These are phyloP conservation scores for Heteronetta atricapilla DNA, from an alignment of 2,113 vertebrate genomes.

Conservation along the genomic window DNA sequence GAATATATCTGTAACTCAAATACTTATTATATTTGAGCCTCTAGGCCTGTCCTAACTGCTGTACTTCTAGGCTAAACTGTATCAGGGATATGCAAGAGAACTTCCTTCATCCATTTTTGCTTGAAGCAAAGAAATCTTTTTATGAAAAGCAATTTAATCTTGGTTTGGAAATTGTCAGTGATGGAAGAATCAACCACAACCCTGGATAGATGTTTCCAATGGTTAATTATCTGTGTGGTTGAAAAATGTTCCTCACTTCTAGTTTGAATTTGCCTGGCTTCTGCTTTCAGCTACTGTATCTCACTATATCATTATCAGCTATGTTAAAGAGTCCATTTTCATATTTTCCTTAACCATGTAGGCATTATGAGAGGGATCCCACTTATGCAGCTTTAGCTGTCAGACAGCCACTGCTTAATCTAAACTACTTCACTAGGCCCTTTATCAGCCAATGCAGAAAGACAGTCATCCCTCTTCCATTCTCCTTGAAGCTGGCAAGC, in stretches of 20 bases:
- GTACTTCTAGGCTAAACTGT: background rate
- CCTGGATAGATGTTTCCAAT: background rate
- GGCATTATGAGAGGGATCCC: background rate
- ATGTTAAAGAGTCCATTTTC: background rate
- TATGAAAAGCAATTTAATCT: background rate
- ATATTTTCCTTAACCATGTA: background rate
- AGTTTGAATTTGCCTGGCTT: background rate
- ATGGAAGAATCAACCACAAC: slow-evolving; percentile 7
- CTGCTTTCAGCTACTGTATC: background rate
- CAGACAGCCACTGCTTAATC: background rate
- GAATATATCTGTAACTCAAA: background rate
- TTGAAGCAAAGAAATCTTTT: slow-evolving; percentile 18
- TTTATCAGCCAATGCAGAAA: background rate
- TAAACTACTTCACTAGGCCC: background rate
- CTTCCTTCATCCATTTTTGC: background rate
- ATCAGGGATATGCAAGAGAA: background rate
- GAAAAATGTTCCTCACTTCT: background rate
- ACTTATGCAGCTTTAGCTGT: background rate
- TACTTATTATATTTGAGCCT: background rate
- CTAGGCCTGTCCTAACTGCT: background rate
- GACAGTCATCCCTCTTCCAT: background rate
- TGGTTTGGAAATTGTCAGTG: slow-evolving; percentile 11
- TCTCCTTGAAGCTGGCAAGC: background rate
- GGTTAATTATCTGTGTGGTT: slow-evolving; percentile 2
- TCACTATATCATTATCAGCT: background rate